Conservation (phyloP, 1,140 invertebrate species). For the Tyrophagus putrescentiae region DNA sequence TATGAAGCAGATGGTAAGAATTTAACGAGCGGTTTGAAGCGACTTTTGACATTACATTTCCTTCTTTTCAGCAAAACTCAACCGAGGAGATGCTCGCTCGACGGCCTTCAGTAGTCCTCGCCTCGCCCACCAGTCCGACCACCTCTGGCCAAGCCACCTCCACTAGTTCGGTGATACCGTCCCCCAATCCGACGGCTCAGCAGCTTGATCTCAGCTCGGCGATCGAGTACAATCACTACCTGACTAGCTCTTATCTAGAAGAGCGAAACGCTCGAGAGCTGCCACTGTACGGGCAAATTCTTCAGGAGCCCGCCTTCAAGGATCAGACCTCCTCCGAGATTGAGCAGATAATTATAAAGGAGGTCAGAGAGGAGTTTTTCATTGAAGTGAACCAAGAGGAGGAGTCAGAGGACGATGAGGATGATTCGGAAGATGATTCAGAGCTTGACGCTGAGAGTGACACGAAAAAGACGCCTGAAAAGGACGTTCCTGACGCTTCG, state of each 20-base stretch:
- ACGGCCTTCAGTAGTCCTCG: not conserved
- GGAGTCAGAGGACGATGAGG: not conserved
- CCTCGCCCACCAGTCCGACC: not conserved
- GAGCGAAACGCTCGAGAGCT: not conserved
- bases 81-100: not conserved
- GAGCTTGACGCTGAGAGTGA: too few species aligned
- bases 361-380: not conserved
- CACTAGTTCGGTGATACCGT: not conserved
- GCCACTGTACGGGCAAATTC: not conserved
- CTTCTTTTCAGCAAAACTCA: not conserved
- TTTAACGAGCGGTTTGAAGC: not conserved
- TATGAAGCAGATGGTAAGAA: conserved; percentile 7
- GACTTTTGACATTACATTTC: not conserved
- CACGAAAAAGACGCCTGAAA: too few species aligned
- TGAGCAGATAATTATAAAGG: not conserved
- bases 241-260: conserved; percentile 6
- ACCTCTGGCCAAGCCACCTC: not conserved
- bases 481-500: too few species aligned
- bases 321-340: not conserved
- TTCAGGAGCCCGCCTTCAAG: not conserved
- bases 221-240: conserved; percentile 7
- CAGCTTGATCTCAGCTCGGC: not conserved
- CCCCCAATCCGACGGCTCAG: too few species aligned
- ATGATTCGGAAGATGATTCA: not conserved
- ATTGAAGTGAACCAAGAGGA: not conserved